Conservation (phyloP, 2,888 invertebrate genomes). For the Nemotelus nigrinus region DNA sequence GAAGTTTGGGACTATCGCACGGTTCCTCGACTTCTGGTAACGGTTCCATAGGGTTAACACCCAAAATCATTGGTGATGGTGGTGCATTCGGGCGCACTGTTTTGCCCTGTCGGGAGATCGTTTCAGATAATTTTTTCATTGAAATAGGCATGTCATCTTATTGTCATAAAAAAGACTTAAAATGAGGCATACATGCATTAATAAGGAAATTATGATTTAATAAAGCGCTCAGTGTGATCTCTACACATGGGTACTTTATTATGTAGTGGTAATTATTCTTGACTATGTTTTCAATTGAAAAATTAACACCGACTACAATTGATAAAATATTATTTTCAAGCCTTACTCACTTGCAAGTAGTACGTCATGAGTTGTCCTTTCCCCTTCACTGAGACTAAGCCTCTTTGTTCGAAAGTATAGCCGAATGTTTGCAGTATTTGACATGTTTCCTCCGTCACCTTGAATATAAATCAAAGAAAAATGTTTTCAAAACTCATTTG, state of each 20-base stretch:
- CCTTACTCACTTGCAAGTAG: constrained; percentile 75
- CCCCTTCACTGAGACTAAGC: constrained; percentile 94
- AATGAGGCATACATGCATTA: too few species aligned
- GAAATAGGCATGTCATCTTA: neutral
- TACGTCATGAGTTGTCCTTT: constrained; percentile 97
- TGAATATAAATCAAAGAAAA: constrained; percentile 51
- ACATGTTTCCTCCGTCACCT: constrained; percentile 96
- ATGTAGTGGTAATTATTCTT: too few species aligned
- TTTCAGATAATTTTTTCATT: neutral
- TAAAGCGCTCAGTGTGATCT: too few species aligned
- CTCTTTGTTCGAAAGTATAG: constrained; percentile 93
- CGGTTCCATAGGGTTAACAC: constrained; percentile 61
- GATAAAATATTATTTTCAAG: too few species aligned
- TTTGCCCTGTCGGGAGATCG: constrained; percentile 45
- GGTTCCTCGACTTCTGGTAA: constrained; percentile 65
- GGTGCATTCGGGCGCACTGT: constrained; percentile 49
- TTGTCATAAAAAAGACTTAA: too few species aligned
- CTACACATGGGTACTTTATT: too few species aligned
- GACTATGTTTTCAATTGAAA: too few species aligned
- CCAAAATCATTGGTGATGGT: constrained; percentile 53
- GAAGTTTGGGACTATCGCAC: constrained; percentile 57
- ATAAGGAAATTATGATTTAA: too few species aligned
- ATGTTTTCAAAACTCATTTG: neutral
- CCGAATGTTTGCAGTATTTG: constrained; percentile 88
- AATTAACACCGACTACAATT: too few species aligned